phyloP scores from a whole-genome alignment of 2,113 vertebrate genomes.

The Misgurnus anguillicaudatus region DNA sequence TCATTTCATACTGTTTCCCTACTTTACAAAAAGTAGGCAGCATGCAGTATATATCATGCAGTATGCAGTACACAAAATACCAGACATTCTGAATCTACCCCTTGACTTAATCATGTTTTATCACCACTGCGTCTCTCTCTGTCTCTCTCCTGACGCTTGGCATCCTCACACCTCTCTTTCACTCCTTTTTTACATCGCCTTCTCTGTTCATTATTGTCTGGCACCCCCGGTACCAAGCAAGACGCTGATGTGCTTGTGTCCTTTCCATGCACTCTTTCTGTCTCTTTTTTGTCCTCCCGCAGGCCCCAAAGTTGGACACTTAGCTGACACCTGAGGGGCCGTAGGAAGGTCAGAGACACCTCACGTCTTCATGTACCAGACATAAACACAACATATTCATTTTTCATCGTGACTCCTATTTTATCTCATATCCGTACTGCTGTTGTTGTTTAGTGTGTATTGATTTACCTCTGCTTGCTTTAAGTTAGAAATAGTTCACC shows the following conservation, averaged over 20 bases:
- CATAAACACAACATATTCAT: not conserved
- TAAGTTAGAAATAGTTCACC: not conserved
- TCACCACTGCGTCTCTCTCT: not conserved
- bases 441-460: not conserved
- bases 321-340: constrained; percentile 30
- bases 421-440: not conserved
- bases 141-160: constrained; percentile 13
- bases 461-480: not conserved
- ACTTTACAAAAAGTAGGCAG: not conserved
- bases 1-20: not conserved
- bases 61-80: not conserved
- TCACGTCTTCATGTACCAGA: constrained; percentile 18
- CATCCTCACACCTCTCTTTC: constrained; percentile 24
- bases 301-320: constrained; percentile 5
- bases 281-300: not conserved
- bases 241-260: constrained; percentile 38
- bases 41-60: not conserved
- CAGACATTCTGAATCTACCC: not conserved
- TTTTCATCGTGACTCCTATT: constrained; percentile 10
- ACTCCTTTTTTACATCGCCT: not conserved
- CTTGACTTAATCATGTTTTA: constrained; percentile 19
- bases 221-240: constrained; percentile 37
- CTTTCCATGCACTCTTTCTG: not conserved
- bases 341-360: constrained; percentile 41
- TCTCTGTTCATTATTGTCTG: constrained; percentile 39